phyloP scores from a whole-genome alignment of 2,113 vertebrate species.

The Phylloscopus whistleri region DNA sequence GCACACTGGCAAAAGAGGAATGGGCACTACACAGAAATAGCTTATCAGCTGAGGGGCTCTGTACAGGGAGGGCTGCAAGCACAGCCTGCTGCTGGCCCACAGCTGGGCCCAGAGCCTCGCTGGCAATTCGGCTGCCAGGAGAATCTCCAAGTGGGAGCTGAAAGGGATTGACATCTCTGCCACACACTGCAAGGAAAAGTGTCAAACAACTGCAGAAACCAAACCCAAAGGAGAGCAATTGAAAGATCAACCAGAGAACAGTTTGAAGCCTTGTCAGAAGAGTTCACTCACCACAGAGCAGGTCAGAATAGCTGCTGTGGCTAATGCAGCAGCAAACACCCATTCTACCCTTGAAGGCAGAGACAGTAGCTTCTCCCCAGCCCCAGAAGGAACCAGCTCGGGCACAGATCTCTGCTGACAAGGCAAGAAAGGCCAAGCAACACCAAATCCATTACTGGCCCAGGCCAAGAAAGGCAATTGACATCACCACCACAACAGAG shows the following conservation, averaged over 20 bases:
- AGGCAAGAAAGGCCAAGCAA: constrained; percentile 9
- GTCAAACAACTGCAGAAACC: constrained; percentile 7
- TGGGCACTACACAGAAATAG: constrained; percentile 15
- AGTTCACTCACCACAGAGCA: neutral
- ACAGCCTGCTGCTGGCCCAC: neutral
- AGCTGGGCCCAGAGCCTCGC: neutral
- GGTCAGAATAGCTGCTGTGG: neutral
- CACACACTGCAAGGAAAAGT: neutral
- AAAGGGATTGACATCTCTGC: neutral
- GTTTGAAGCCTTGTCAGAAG: constrained; percentile 33
- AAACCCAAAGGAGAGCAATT: neutral
- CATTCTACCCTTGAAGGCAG: neutral
- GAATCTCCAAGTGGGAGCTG: neutral
- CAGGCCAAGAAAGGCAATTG: neutral
- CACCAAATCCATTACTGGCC: neutral
- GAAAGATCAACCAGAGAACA: constrained; percentile 3
- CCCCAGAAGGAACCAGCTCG: neutral
- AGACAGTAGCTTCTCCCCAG: neutral
- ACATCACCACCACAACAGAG: neutral
- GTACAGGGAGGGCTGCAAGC: constrained; percentile 20
- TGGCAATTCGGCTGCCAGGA: neutral
- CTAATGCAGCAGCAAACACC: neutral
- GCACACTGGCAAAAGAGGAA: constrained; percentile 1
- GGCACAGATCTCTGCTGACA: neutral
- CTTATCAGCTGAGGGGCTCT: constrained; percentile 20